A percentile compares a stretch with the other conserved stretches of the same genome.
These are phyloP conservation scores for Apis mellifera DNA, from an alignment of 1,140 invertebrate genomes.

Conservation along the genomic window Amel_HAv3.1 CM009934.2:13167001-13167500, in stretches of 20 bases:
- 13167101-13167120: slow-evolving; percentile 82
- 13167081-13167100: slow-evolving; percentile 83
- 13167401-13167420: slow-evolving; percentile 75
- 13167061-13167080: slow-evolving; percentile 86
- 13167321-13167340: too few species aligned
- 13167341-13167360: too few species aligned
- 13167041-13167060: slow-evolving; percentile 86
- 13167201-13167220: slow-evolving; percentile 94
- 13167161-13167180: slow-evolving; percentile 90
- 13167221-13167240: slow-evolving; percentile 92
- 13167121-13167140: slow-evolving; percentile 78
- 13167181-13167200: slow-evolving; percentile 93
- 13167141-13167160: slow-evolving; percentile 87
- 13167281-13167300: too few species aligned
- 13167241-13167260: too few species aligned
- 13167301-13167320: too few species aligned
- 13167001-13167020: slow-evolving; percentile 89
- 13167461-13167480: slow-evolving; percentile 93
- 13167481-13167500: slow-evolving; percentile 88
- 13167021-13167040: slow-evolving; percentile 88
- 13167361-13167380: too few species aligned
- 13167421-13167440: slow-evolving; percentile 87
- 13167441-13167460: slow-evolving; percentile 94
- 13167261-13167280: too few species aligned
- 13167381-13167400: too few species aligned